A percentile compares a stretch with the other conserved stretches of the same genome.
phyloP scores from a whole-genome alignment of 2,888 invertebrate genomes.

The Conistra vaccinii region DNA sequence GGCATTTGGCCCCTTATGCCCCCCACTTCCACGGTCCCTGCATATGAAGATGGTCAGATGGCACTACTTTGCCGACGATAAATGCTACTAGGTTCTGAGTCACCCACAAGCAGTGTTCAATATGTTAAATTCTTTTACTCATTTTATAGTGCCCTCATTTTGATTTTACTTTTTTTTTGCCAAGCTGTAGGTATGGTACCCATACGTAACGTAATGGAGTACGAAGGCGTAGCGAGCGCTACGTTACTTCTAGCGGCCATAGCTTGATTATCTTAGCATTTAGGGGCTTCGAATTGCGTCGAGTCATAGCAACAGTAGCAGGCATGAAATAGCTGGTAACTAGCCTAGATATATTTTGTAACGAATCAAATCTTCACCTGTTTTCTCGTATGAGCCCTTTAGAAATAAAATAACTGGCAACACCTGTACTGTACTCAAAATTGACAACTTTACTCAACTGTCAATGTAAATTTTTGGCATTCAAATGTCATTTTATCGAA shows the following conservation, averaged over 20 bases:
- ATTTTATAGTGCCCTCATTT: too few species aligned
- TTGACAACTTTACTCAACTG: not conserved
- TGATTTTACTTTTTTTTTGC: too few species aligned
- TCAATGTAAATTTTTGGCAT: not conserved
- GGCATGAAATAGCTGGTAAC: not conserved
- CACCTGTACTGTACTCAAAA: not conserved
- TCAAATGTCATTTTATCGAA: slow-evolving; percentile 6
- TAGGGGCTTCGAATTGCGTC: not conserved
- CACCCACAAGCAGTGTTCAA: too few species aligned
- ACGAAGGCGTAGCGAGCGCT: not conserved
- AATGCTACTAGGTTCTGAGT: too few species aligned
- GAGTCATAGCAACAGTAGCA: not conserved
- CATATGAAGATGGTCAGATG: too few species aligned
- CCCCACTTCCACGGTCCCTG: too few species aligned
- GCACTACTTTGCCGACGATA: too few species aligned
- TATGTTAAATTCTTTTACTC: too few species aligned
- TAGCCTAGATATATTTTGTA: not conserved
- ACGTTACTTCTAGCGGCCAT: not conserved
- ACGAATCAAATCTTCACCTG: not conserved
- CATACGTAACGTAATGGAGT: too few species aligned
- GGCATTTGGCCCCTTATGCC: too few species aligned
- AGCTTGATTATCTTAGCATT: not conserved
- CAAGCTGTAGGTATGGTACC: too few species aligned
- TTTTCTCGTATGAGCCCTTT: not conserved
- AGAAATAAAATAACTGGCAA: slow-evolving; percentile 9